Conservation (phyloP, 2,888 invertebrate species). For the Melikaiella ostensackeni region DNA sequence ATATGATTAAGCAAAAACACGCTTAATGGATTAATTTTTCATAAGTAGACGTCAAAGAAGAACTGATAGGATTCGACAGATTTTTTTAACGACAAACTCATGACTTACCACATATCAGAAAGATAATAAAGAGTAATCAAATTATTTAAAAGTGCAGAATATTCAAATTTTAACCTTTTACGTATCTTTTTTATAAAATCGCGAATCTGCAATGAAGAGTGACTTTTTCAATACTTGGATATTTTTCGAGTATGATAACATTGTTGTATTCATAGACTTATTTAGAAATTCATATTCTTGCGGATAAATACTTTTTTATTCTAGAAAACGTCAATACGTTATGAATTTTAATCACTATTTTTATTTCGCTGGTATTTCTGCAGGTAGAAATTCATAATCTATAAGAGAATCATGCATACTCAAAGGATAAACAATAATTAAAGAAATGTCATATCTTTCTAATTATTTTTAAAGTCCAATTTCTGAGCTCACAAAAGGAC, state of each 20-base stretch:
- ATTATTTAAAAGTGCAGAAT: not conserved
- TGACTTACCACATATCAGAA: not conserved
- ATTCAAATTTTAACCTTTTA: not conserved
- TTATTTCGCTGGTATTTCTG: slow-evolving; percentile 18
- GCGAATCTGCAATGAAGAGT: slow-evolving; percentile 5
- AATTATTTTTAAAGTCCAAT: not conserved
- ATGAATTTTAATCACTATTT: not conserved
- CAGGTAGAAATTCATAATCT: slow-evolving; percentile 1
- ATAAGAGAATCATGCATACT: not conserved
- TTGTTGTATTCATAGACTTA: not conserved
- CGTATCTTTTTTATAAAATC: not conserved
- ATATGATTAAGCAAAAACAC: not conserved
- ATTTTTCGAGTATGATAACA: not conserved
- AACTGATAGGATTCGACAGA: slow-evolving; percentile 6
- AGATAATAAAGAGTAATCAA: not conserved
- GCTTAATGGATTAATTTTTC: slow-evolving; percentile 17
- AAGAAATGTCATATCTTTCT: slow-evolving; percentile 3
- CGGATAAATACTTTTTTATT: not conserved
- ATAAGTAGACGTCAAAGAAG: not conserved
- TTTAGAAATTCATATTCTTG: not conserved
- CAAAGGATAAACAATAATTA: not conserved
- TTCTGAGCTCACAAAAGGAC: not conserved
- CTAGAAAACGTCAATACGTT: not conserved
- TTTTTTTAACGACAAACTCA: not conserved
- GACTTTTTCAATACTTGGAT: not conserved